Conservation (phyloP, 2,888 invertebrate genomes). For the Phortica magna region DNA sequence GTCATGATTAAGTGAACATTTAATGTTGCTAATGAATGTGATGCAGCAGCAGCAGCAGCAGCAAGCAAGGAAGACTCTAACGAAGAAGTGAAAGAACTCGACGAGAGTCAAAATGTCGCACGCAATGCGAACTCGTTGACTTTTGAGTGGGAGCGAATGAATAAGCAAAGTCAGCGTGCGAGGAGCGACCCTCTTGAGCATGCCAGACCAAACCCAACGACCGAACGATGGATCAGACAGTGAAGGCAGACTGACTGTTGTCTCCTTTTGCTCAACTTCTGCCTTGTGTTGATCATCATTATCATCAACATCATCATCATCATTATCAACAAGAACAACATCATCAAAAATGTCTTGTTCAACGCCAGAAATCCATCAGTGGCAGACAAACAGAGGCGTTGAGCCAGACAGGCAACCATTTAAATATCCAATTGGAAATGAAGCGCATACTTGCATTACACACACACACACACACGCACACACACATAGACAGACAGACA, state of each 20-base stretch:
- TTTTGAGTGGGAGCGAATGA: not conserved
- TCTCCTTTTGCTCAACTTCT: not conserved
- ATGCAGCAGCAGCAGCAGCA: constrained; percentile 52
- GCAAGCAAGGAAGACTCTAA: constrained; percentile 56
- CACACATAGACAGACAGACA: not conserved
- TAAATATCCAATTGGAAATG: constrained; percentile 1
- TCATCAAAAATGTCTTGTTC: not conserved
- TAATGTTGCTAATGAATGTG: constrained; percentile 70
- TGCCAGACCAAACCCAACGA: not conserved
- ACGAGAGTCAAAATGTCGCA: constrained; percentile 28
- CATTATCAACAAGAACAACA: not conserved
- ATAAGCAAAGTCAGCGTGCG: too few relatives aligned
- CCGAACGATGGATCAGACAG: too few relatives aligned
- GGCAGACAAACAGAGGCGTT: constrained; percentile 58
- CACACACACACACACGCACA: not conserved
- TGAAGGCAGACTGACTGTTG: too few relatives aligned
- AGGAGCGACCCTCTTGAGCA: not conserved
- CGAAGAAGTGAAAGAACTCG: constrained; percentile 38
- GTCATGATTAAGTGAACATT: constrained; percentile 68
- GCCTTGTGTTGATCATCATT: constrained; percentile 41
- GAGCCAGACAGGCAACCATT: constrained; percentile 29
- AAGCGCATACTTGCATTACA: not conserved
- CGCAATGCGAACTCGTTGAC: constrained; percentile 4
- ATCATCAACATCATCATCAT: constrained; percentile 31
- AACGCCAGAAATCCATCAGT: constrained; percentile 35